Conservation (phyloP, 2,888 invertebrate genomes). For the Thymelicus lineola region DNA sequence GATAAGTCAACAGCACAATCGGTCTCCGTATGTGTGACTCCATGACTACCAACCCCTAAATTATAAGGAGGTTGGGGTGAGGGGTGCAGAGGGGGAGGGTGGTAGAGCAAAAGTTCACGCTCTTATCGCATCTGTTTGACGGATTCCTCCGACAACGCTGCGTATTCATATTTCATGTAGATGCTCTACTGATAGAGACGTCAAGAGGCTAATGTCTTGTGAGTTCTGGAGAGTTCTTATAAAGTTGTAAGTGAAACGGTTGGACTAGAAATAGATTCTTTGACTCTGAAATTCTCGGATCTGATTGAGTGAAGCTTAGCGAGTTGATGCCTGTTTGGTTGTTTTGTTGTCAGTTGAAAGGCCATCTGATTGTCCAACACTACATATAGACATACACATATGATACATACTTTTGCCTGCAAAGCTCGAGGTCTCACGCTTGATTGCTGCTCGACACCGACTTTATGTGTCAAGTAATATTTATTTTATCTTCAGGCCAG, state of each 20-base stretch:
- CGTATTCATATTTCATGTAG: constrained; percentile 79
- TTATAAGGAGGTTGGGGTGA: constrained; percentile 41
- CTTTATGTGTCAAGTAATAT: too few relatives aligned
- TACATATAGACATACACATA: too few relatives aligned
- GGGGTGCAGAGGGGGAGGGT: constrained; percentile 39
- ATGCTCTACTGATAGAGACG: constrained; percentile 54
- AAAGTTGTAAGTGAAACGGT: background rate
- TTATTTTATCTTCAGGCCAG: too few relatives aligned
- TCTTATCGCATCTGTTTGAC: constrained; percentile 83
- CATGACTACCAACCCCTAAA: constrained; percentile 33
- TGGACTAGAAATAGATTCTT: constrained; percentile 7
- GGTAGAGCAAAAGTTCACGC: constrained; percentile 79
- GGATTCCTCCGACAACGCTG: constrained; percentile 78
- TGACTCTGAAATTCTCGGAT: background rate
- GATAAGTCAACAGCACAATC: constrained; percentile 32
- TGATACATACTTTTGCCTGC: too few relatives aligned
- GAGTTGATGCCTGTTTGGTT: too few relatives aligned
- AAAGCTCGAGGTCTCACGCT: too few relatives aligned
- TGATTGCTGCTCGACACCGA: too few relatives aligned
- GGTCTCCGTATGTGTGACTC: constrained; percentile 31
- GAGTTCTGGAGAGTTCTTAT: background rate
- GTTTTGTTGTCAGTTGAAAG: too few relatives aligned
- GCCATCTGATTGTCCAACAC: too few relatives aligned
- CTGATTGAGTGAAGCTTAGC: too few relatives aligned
- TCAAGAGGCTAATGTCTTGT: constrained; percentile 24